Evolutionary conservation across 2,888 invertebrate species (phyloP).

Genomic region (Sacculina carcini): DNA sequence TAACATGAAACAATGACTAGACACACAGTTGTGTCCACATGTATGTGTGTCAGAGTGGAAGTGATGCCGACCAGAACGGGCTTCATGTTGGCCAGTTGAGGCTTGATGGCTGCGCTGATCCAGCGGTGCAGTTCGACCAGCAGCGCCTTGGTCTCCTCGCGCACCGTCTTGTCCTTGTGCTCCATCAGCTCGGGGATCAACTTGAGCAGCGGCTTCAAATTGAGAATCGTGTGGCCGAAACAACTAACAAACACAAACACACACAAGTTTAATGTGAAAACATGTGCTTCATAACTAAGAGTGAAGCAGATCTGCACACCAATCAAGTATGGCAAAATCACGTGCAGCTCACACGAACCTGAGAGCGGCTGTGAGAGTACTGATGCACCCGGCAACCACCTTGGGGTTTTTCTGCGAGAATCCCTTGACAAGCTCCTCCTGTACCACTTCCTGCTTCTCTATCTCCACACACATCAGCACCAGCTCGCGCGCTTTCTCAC

Average conservation of each 20-base stretch:
- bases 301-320: too few relatives aligned
- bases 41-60: neutral
- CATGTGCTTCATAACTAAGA: too few relatives aligned
- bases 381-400: constrained; percentile 58
- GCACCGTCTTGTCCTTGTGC: constrained; percentile 66
- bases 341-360: constrained; percentile 20
- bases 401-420: constrained; percentile 90
- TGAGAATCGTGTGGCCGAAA: constrained; percentile 75
- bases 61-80: constrained; percentile 37
- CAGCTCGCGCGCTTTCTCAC: constrained; percentile 66
- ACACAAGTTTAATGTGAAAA: neutral
- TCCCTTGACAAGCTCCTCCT: constrained; percentile 76
- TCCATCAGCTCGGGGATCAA: constrained; percentile 50
- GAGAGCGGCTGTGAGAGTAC: constrained; percentile 43
- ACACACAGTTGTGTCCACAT: neutral
- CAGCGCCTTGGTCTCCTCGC: constrained; percentile 72
- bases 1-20: too few relatives aligned
- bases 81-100: constrained; percentile 59
- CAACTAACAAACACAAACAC: constrained; percentile 26
- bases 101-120: constrained; percentile 53
- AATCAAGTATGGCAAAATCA: constrained; percentile 6
- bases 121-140: constrained; percentile 82
- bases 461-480: constrained; percentile 83
- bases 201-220: constrained; percentile 64
- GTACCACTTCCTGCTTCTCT: constrained; percentile 67